Conservation (phyloP, 2,113 vertebrate genomes). For the Rhipidura dahli region DNA sequence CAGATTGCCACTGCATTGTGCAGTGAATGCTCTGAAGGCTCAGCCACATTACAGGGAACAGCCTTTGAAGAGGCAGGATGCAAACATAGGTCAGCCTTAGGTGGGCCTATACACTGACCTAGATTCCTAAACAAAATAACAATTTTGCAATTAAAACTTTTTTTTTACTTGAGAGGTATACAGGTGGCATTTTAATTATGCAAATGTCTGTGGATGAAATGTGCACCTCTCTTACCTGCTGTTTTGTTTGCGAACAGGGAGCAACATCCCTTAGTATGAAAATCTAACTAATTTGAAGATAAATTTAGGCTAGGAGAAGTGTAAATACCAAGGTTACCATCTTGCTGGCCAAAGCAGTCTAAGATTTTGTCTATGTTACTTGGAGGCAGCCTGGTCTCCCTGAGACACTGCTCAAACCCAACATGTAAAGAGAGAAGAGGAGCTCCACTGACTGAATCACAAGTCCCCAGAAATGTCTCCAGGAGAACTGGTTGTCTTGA, state of each 20-base stretch:
- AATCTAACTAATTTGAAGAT: not conserved
- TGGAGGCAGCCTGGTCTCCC: not conserved
- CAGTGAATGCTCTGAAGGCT: not conserved
- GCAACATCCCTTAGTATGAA: not conserved
- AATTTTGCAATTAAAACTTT: not conserved
- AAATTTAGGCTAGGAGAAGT: not conserved
- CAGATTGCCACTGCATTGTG: fast-evolving
- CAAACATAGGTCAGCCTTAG: not conserved
- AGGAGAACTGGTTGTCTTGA: fast-evolving
- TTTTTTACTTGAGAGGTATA: not conserved
- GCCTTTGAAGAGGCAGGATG: not conserved
- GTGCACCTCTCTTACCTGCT: not conserved
- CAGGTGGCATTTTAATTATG: not conserved
- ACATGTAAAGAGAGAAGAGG: not conserved
- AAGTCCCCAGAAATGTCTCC: not conserved
- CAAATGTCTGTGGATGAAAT: not conserved
- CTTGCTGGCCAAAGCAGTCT: not conserved
- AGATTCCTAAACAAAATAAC: not conserved
- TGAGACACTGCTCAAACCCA: not conserved
- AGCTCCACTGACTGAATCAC: not conserved
- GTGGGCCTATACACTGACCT: not conserved
- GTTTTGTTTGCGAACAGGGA: not conserved
- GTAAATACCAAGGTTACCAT: not conserved
- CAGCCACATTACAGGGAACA: not conserved
- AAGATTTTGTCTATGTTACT: not conserved